Evolutionary conservation across 2,888 invertebrate species (phyloP).

Genomic region (Spicauda simplicius): DNA sequence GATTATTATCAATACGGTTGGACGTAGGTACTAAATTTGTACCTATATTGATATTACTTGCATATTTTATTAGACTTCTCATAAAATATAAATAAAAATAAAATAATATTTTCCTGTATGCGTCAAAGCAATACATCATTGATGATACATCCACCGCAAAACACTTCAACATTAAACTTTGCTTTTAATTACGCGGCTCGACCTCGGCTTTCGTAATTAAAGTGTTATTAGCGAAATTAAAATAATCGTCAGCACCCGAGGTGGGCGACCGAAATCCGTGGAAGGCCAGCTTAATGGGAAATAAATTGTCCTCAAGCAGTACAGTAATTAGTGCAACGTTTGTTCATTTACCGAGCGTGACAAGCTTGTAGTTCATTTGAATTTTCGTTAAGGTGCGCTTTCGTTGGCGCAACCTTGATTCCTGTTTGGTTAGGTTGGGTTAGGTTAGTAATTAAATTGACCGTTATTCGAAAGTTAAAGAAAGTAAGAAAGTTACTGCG

Average conservation of each 20-base stretch:
- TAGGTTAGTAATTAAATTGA: no score
- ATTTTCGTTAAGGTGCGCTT: conserved; percentile 56
- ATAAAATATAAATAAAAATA: background rate
- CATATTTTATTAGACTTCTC: background rate
- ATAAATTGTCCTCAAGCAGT: conserved; percentile 80
- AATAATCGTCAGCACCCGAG: conserved; percentile 71
- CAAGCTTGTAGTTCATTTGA: conserved; percentile 58
- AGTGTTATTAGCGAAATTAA: conserved; percentile 83
- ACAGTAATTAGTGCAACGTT: conserved; percentile 73
- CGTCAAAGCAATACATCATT: conserved; percentile 1
- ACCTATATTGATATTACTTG: no score
- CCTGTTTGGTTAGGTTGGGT: no score
- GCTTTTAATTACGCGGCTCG: conserved; percentile 35
- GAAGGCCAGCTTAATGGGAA: conserved; percentile 80
- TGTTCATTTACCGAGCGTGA: conserved; percentile 74
- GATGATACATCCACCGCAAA: conserved; percentile 22
- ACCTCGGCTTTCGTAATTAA: conserved; percentile 67
- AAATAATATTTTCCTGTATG: background rate
- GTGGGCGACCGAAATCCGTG: conserved; percentile 73
- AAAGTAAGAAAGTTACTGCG: no score
- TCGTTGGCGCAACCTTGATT: conserved; percentile 8
- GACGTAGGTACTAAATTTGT: no score
- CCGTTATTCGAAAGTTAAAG: no score
- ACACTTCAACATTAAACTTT: conserved; percentile 18
- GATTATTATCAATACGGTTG: no score